phyloP scores from a whole-genome alignment of 2,888 invertebrate species.

The Tribolium freemani region DNA sequence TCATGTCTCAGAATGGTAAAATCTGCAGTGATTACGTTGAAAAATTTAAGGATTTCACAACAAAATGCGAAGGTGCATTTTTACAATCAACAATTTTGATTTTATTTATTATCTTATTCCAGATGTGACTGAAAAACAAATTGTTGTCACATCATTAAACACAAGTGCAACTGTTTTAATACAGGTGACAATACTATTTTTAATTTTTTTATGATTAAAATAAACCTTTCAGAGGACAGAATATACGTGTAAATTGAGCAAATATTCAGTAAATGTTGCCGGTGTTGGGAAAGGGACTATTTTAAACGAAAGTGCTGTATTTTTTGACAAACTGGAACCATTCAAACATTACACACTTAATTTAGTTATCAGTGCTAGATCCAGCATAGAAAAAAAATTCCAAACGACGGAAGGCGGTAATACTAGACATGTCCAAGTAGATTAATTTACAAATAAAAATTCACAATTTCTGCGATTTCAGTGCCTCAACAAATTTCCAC shows the following conservation, averaged over 20 bases:
- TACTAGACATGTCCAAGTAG: too few relatives aligned
- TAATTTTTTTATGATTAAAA: neutral
- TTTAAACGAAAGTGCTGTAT: neutral
- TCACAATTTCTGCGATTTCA: neutral
- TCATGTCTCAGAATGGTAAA: neutral
- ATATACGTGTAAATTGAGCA: neutral
- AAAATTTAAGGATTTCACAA: neutral
- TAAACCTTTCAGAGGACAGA: neutral
- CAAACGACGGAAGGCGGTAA: constrained; percentile 3
- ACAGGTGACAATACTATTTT: neutral
- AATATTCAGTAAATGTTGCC: too few relatives aligned
- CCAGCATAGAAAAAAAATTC: neutral
- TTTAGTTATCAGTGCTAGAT: neutral
- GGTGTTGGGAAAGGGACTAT: too few relatives aligned
- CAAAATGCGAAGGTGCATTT: neutral
- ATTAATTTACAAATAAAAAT: too few relatives aligned
- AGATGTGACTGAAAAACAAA: neutral
- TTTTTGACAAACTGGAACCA: neutral
- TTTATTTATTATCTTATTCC: neutral
- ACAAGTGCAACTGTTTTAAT: neutral
- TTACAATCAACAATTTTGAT: neutral
- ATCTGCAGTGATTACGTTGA: neutral
- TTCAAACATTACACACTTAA: neutral
- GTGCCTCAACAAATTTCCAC: neutral
- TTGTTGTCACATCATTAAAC: neutral